A percentile compares a stretch with the other conserved stretches of the same genome.
phyloP scores from a whole-genome alignment of 2,888 invertebrate genomes.

The Eretmocerus hayati region DNA sequence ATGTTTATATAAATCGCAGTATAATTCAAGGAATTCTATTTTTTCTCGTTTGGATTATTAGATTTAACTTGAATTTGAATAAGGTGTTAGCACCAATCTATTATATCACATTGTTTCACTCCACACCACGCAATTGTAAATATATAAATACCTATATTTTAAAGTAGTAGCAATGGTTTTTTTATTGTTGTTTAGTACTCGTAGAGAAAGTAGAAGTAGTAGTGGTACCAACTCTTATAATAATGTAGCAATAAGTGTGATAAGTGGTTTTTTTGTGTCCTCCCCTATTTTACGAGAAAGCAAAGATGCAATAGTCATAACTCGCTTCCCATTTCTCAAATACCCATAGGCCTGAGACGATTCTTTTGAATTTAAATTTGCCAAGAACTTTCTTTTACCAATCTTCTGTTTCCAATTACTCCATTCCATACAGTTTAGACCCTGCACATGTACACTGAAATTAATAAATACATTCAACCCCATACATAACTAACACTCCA shows the following conservation, averaged over 20 bases:
- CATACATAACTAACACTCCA: too few relatives aligned
- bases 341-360: too few relatives aligned
- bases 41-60: conserved; percentile 25
- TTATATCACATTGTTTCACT: conserved; percentile 49
- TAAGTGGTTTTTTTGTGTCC: conserved; percentile 14
- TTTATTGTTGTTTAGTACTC: conserved; percentile 22
- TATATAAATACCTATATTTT: conserved; percentile 46
- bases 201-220: conserved; percentile 28
- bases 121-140: conserved; percentile 48
- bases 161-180: conserved; percentile 27
- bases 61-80: conserved; percentile 34
- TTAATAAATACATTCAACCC: too few relatives aligned
- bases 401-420: too few relatives aligned
- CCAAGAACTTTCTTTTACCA: too few relatives aligned
- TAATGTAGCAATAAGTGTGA: conserved; percentile 13
- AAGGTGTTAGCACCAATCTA: conserved; percentile 49
- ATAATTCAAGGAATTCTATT: conserved; percentile 42
- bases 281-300: conserved; percentile 28
- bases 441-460: too few relatives aligned
- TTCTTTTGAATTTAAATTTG: too few relatives aligned
- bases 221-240: conserved; percentile 25
- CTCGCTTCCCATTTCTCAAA: too few relatives aligned
- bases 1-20: conserved; percentile 39
- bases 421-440: too few relatives aligned
- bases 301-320: not conserved